phyloP scores from a whole-genome alignment of 2,888 invertebrate species.

The Embidobia sp. region DNA sequence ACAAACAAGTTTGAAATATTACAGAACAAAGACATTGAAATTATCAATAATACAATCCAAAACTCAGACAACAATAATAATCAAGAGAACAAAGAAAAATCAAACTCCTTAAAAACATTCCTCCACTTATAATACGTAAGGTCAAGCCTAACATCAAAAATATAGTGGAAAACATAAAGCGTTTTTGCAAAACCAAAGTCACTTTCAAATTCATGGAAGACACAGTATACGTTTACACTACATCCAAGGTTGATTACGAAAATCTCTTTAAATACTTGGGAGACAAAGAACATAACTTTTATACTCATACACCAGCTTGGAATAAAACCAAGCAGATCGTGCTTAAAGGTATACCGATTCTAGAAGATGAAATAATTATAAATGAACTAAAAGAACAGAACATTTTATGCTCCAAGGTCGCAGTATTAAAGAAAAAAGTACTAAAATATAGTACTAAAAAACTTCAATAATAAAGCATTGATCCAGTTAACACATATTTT shows the following conservation, averaged over 20 bases:
- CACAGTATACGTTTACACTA: not conserved
- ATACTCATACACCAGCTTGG: not conserved
- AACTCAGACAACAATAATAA: too few relatives aligned
- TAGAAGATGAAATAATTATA: not conserved
- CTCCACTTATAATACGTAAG: not conserved
- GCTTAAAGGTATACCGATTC: not conserved
- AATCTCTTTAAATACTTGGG: not conserved
- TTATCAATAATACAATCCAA: too few relatives aligned
- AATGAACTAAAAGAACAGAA: not conserved
- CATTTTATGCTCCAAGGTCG: not conserved
- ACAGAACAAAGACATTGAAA: too few relatives aligned
- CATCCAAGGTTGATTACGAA: not conserved
- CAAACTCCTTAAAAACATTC: not conserved
- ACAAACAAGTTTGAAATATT: too few relatives aligned
- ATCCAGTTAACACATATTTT: not conserved
- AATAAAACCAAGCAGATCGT: not conserved
- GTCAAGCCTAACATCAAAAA: not conserved
- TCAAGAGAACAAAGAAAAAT: too few relatives aligned
- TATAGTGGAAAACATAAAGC: not conserved
- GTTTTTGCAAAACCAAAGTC: not conserved
- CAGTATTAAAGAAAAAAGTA: not conserved
- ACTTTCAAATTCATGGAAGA: not conserved
- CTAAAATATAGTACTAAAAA: slow-evolving; percentile 1
- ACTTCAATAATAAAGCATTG: slow-evolving; percentile 16
- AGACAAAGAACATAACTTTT: not conserved